Base-by-base conservation (phyloP, 2,888 invertebrate species). In the Cataglyphis cursor region DNA sequence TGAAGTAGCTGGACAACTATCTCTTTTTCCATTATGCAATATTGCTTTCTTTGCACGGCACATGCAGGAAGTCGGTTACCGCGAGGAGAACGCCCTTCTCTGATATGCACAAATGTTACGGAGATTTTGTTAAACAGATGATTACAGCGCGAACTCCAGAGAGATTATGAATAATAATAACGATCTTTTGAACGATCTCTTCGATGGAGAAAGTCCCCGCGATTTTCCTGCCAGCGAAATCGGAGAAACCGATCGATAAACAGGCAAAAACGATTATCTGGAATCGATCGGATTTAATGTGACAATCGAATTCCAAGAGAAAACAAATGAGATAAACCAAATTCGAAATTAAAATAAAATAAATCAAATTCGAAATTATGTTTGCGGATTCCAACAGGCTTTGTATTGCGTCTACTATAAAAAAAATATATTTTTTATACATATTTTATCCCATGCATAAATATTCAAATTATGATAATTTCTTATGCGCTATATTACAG, bases 11-110 rank as follows among this genome's bases (percentile, higher is more conserved):
- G 82, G 88, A 91, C 93, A 93, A 93, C 93, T 93, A 93, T 93
- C 93, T 93, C 93, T 93, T 92, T 93, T 92, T 91, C 90, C 89
- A 89, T 93, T 93, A 91, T 91, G 93, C 91, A 93, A 93, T 80
- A 61, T 90, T 84, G 87, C 91, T 92, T 92, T 91, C 91, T 91
- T 91, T 90, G 89, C 84, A 78, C 80, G 81, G 61, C 78, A 18
- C n/a, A 84, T 84, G 84, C 85, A 88, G 70, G 24, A 82, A 82
- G 61, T 48, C 28, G 21, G 48, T 78, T 64, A 68, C 62, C 28
- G 48, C 73, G 86, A 81, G 66, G 84, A 86, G 70, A 78, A 65
- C 82, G 70, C 70, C 70, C 59, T 80, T 80, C 57, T 70, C 57
- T 59, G 57, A 31, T 41, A 18, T 24, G 21, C 10, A 38, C 12